Evolutionary conservation across 2,797 vertebrate species (phyloP).

Genomic region (Morus bassanus): DNA sequence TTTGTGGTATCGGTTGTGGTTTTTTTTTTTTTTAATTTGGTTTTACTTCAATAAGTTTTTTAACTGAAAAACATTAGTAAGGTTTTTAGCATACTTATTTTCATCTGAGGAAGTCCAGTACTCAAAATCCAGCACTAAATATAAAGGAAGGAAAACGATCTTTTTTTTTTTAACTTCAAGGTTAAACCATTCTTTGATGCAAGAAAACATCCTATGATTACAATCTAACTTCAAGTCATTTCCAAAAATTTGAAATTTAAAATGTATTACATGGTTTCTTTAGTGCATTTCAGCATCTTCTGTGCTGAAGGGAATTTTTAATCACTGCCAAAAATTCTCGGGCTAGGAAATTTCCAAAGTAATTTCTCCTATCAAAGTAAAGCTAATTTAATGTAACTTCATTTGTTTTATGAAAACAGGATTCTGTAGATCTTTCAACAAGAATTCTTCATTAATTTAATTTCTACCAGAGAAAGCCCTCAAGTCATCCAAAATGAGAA

Average conservation of each 20-base stretch:
- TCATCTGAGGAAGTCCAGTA: background rate
- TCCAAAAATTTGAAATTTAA: background rate
- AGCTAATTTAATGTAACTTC: background rate
- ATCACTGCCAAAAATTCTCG: background rate
- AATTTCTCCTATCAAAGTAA: background rate
- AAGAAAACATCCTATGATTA: background rate
- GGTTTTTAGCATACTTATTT: background rate
- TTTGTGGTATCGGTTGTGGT: background rate
- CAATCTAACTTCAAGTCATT: background rate
- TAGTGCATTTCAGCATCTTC: background rate
- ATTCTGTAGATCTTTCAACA: background rate
- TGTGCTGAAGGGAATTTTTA: background rate
- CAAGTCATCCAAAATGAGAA: background rate
- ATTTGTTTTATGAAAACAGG: background rate
- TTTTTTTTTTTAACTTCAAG: background rate
- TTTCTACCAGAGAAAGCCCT: background rate
- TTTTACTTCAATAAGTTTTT: background rate
- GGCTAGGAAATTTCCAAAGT: background rate
- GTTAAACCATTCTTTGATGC: background rate
- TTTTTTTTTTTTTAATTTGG: background rate
- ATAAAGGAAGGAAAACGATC: background rate
- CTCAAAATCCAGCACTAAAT: background rate
- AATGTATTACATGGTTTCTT: background rate
- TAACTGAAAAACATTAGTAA: background rate
- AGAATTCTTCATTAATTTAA: background rate